Conservation (phyloP, 2,797 vertebrate species). For the Brachymystax lenok region DNA sequence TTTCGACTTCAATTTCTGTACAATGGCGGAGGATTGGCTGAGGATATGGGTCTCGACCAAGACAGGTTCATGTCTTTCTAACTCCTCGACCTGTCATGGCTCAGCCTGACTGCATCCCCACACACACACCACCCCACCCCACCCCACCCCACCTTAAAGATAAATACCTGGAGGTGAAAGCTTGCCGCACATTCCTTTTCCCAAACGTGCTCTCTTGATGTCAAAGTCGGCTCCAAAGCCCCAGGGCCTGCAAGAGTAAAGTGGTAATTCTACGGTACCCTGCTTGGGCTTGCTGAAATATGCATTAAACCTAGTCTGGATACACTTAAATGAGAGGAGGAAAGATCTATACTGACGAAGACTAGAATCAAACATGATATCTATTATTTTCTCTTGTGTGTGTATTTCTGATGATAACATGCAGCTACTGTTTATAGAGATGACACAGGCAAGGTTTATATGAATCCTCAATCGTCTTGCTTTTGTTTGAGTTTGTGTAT, state of each 20-base stretch:
- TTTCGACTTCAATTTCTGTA: constrained; percentile 32
- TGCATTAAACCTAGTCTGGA: constrained; percentile 89
- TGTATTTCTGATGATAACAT: constrained; percentile 4
- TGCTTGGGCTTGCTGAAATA: constrained; percentile 97
- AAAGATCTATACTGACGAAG: constrained; percentile 69
- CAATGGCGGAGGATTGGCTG: constrained; percentile 25
- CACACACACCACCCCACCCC: constrained; percentile 21
- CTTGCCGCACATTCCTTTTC: constrained; percentile 94
- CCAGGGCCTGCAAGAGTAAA: constrained; percentile 82
- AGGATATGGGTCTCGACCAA: constrained; percentile 41
- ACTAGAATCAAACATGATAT: constrained; percentile 52
- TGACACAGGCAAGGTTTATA: background rate
- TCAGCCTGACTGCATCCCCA: constrained; percentile 67
- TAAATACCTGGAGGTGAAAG: constrained; percentile 95
- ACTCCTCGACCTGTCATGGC: constrained; percentile 71
- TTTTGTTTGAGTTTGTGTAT: background rate
- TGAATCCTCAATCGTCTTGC: background rate
- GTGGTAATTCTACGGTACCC: constrained; percentile 90
- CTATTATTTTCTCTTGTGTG: constrained; percentile 16
- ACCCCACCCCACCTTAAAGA: constrained; percentile 79
- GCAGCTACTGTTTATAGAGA: background rate
- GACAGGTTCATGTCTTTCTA: constrained; percentile 68
- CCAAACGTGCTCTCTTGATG: constrained; percentile 91
- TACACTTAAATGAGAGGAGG: constrained; percentile 75
- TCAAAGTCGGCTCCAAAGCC: constrained; percentile 92